These are phyloP conservation scores for Struthio camelus DNA, from an alignment of 2,113 vertebrate species.

Conservation along the genomic window DNA sequence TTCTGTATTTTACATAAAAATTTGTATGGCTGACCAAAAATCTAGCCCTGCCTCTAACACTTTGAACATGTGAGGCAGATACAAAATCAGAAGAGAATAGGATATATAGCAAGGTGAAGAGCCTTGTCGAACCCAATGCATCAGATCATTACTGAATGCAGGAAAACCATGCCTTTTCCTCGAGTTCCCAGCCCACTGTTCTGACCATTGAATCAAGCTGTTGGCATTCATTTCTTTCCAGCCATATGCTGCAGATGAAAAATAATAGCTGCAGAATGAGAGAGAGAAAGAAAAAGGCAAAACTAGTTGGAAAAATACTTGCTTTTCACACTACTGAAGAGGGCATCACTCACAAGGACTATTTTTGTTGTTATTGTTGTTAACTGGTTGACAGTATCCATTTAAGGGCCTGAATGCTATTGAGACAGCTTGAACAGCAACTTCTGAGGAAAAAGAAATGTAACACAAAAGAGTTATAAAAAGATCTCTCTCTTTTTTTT, in stretches of 20 bases:
- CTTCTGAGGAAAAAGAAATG: constrained; percentile 49
- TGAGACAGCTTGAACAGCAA: background rate
- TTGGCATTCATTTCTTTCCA: background rate
- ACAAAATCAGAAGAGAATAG: background rate
- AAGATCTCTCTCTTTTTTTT: constrained; percentile 12
- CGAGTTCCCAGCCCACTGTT: background rate
- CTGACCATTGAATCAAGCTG: accelerated
- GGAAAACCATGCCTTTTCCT: background rate
- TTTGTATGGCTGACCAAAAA: background rate
- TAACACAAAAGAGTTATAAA: background rate
- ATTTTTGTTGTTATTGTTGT: background rate
- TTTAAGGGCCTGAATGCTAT: constrained; percentile 10
- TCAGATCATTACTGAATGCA: background rate
- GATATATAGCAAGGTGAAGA: background rate
- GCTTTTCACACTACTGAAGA: background rate
- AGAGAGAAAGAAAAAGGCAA: background rate
- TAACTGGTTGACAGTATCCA: background rate
- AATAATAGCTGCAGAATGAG: background rate
- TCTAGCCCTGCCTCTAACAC: background rate
- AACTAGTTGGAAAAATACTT: constrained; percentile 26
- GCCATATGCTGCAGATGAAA: background rate
- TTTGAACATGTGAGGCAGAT: background rate
- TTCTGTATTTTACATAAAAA: background rate
- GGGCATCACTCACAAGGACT: background rate
- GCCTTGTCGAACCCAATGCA: background rate